These are phyloP conservation scores for Ptychodera flava DNA, from an alignment of 35 echinoderm and acorn worm genomes.

Conservation along the genomic window DNA sequence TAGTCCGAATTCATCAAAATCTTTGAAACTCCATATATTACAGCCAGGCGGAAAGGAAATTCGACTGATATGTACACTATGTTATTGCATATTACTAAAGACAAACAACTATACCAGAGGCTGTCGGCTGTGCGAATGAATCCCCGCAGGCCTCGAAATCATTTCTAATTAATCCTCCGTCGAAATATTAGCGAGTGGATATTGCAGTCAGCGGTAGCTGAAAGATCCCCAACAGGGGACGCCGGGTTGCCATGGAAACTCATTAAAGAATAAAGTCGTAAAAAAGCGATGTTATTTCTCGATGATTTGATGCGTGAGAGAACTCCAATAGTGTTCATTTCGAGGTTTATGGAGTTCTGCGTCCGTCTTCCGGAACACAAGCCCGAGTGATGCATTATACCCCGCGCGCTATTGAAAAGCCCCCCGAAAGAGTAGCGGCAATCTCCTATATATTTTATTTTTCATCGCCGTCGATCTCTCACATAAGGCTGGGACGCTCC, in stretches of 20 bases:
- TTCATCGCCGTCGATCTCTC: too few relatives aligned
- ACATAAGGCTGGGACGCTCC: too few relatives aligned
- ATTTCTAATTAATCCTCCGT: neutral
- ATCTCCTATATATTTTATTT: too few relatives aligned
- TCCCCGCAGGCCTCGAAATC: neutral
- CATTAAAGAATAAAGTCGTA: neutral
- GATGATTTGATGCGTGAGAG: neutral
- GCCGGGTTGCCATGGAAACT: neutral
- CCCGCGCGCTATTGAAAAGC: too few relatives aligned
- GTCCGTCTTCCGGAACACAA: neutral
- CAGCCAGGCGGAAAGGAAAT: neutral
- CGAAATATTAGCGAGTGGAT: neutral
- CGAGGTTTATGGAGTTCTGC: neutral
- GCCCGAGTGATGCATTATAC: neutral
- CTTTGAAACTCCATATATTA: neutral
- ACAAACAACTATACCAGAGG: neutral
- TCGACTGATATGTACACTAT: neutral
- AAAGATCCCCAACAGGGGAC: neutral
- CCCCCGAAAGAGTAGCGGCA: too few relatives aligned
- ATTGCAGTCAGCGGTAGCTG: neutral
- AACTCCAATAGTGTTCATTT: neutral
- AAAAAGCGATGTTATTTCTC: neutral
- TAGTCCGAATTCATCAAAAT: neutral
- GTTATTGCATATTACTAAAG: neutral
- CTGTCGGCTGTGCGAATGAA: neutral